Evolutionary conservation across 64 coral and sea anemone genomes (phyloP), one percentile per base, ranked within the genome.

Genomic region (Dendrophyllia cribrosa): DNA sequence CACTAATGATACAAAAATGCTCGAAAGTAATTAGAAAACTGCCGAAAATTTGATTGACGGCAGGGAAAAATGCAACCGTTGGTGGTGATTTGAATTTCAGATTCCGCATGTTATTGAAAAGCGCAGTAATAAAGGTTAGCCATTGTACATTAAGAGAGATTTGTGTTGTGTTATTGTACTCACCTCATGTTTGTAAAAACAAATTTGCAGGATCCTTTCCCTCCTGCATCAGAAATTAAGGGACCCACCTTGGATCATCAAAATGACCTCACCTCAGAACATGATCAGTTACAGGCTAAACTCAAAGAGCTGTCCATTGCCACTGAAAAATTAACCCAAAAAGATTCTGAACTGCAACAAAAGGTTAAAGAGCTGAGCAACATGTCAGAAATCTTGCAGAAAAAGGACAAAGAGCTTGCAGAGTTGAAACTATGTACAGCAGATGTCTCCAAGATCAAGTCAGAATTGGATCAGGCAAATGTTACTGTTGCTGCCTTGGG

Each of bases 361-460:
- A 88, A 76, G 59, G 59, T 90, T 13, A 93, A 82, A 23, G 91
- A 96, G 77, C 53, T 96, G 43, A 66, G 20, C 15, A 79, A 74
- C 12, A 77, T 88, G 43, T 64, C 74, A 56, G 72, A 90, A 74
- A 47, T 17, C 52, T 70, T 90, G 9, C 85, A 96, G 53, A 92
- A 87, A 55, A 96, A 96, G 24, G 78, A 88, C 14, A 23, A 24
- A 43, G 87, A 96, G n/a, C 14, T 90, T 56, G 19, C 14, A 47
- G 91, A 96, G 74, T 72, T 93, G 61, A 96, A 80, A 67, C 47
- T 58, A 9, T 75, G 52, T 55, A 79, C 87, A 66, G 73, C 93
- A 82, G 95, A 96, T 4, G 67, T 96, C 20, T 70, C 74, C 21
- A 77, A 67, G n/a, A 79, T 75, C 43, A 87, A 80, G 49, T 77